Evolutionary conservation across 2,888 invertebrate species (phyloP).

Genomic region (Callinectes sapidus): DNA sequence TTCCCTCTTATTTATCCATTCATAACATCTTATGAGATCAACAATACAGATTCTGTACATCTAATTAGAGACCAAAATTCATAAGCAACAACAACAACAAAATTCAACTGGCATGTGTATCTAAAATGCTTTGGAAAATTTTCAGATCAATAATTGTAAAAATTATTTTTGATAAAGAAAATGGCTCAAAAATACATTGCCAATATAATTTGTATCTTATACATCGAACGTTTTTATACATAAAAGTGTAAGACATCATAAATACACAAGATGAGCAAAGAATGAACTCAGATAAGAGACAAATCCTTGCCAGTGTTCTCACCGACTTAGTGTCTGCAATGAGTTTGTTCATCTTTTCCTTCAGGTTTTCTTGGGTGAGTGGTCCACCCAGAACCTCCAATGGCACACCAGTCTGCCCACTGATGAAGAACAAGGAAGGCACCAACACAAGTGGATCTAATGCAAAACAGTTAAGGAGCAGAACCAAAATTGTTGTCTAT

Average conservation of each 20-base stretch:
- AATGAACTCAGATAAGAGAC: background rate
- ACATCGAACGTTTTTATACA: too few species aligned
- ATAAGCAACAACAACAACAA: too few species aligned
- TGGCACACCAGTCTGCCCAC: constrained; percentile 87
- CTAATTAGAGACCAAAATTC: too few species aligned
- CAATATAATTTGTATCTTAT: too few species aligned
- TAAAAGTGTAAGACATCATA: background rate
- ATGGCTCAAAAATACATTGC: too few species aligned
- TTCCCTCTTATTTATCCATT: background rate
- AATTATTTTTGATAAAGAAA: too few species aligned
- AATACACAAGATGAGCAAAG: background rate
- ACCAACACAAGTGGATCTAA: constrained; percentile 66
- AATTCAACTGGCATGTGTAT: too few species aligned
- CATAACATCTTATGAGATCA: background rate
- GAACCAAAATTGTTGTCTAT: background rate
- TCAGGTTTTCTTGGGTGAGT: constrained; percentile 77
- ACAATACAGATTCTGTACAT: too few species aligned
- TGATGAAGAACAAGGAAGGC: constrained; percentile 83
- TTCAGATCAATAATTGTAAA: too few species aligned
- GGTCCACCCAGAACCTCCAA: constrained; percentile 85
- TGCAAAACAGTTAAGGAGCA: background rate
- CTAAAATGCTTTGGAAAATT: too few species aligned
- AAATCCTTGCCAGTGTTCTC: background rate
- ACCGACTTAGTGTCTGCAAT: constrained; percentile 39
- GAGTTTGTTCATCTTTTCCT: constrained; percentile 46